Conservation (phyloP, 35 echinoderm and acorn worm species). For the Heliocidaris erythrogramma region DNA sequence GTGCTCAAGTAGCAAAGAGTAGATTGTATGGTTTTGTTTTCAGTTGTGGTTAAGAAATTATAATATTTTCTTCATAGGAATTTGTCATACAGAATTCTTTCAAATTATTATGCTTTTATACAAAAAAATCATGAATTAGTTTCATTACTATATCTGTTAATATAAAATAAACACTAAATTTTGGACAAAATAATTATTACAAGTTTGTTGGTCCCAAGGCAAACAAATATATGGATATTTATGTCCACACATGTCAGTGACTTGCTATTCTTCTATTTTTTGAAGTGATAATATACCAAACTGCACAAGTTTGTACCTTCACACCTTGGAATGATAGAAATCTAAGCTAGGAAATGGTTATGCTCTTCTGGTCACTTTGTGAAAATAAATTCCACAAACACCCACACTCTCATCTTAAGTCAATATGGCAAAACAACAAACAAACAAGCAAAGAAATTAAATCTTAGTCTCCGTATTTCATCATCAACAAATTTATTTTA, state of each 20-base stretch:
- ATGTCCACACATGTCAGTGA: neutral
- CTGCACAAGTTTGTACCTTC: neutral
- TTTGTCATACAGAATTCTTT: too few species aligned
- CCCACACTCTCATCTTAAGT: neutral
- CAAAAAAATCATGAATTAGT: too few species aligned
- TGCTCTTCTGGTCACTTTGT: neutral
- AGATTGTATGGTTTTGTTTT: too few species aligned
- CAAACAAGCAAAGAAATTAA: neutral
- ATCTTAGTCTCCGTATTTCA: neutral
- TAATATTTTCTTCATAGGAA: too few species aligned
- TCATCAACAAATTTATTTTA: neutral
- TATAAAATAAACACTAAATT: too few species aligned
- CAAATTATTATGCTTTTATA: too few species aligned
- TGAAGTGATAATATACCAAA: too few species aligned
- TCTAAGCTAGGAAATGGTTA: neutral
- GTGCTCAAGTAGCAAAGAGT: too few species aligned
- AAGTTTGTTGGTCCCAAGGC: too few species aligned
- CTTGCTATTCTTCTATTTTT: neutral
- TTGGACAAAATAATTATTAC: too few species aligned
- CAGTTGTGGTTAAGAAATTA: too few species aligned
- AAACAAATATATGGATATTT: neutral
- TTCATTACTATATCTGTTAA: too few species aligned
- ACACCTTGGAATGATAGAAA: neutral
- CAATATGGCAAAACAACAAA: neutral
- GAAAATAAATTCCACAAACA: conserved; percentile 16